Percentiles rank a stretch among this genome's conserved stretches.
Evolutionary conservation across 2,797 vertebrate species (phyloP).

Genomic region (Spizella passerina): DNA sequence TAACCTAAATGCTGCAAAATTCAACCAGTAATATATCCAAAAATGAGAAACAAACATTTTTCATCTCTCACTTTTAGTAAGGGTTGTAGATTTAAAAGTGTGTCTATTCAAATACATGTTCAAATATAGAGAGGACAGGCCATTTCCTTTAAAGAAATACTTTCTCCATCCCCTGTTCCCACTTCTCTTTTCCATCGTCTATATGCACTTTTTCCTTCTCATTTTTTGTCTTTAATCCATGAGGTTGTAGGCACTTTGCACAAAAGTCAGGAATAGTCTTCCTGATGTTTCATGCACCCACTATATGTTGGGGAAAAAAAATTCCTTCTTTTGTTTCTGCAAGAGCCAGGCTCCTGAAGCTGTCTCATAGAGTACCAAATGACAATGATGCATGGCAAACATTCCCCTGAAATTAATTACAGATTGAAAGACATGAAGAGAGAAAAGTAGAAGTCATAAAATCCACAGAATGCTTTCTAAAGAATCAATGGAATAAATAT

Average conservation of each 20-base stretch:
- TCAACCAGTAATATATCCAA: background rate
- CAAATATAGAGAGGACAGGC: background rate
- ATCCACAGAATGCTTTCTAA: conserved; percentile 28
- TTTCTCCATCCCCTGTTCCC: background rate
- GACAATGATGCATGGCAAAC: background rate
- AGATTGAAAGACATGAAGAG: background rate
- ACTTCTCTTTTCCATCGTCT: background rate
- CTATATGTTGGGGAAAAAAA: background rate
- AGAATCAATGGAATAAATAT: conserved; percentile 3
- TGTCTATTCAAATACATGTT: background rate
- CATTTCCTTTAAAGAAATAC: background rate
- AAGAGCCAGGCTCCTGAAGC: background rate
- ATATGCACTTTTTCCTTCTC: background rate
- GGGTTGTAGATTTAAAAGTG: background rate
- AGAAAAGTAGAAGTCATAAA: conserved; percentile 32
- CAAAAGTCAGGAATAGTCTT: background rate
- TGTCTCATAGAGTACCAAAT: background rate
- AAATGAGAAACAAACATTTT: background rate
- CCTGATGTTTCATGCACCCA: background rate
- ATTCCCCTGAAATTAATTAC: conserved; percentile 39
- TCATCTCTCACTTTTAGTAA: background rate
- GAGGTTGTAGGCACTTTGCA: background rate
- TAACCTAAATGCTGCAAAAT: background rate
- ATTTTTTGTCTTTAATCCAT: background rate
- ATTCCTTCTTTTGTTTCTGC: background rate